These are phyloP conservation scores for Melanotaenia boesemani DNA, from an alignment of 2,797 vertebrate species.

Conservation along the genomic window DNA sequence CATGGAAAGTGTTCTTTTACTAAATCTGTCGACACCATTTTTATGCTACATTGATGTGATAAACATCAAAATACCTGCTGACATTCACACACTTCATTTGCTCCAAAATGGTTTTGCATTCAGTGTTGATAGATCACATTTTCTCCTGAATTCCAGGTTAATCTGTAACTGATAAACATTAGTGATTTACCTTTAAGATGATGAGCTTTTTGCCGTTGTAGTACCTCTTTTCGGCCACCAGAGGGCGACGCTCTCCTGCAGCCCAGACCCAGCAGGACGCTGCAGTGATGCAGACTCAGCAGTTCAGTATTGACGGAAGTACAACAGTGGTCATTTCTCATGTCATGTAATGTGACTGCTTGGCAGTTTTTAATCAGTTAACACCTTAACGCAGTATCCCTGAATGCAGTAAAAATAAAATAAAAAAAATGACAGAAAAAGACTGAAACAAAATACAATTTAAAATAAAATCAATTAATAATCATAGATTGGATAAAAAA, in stretches of 20 bases:
- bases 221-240: slow-evolving; percentile 56
- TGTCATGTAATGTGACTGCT: no score
- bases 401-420: no score
- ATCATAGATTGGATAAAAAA: no score
- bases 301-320: no score
- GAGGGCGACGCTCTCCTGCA: slow-evolving; percentile 45
- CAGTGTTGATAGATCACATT: background rate
- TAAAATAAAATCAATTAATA: no score
- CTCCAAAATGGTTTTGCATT: no score
- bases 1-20: background rate
- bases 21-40: background rate
- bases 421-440: no score
- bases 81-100: background rate
- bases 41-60: background rate
- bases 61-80: background rate
- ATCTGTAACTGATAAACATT: slow-evolving; percentile 8
- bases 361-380: no score
- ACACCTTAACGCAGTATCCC: no score
- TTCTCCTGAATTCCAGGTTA: background rate
- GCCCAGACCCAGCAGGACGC: background rate
- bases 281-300: no score
- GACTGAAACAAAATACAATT: no score
- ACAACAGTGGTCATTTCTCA: no score
- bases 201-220: background rate
- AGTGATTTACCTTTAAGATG: background rate